A percentile compares a stretch with the other conserved stretches of the same genome.
Conservation (phyloP, 1,140 invertebrate genomes). For the Sycophila sp. region DNA sequence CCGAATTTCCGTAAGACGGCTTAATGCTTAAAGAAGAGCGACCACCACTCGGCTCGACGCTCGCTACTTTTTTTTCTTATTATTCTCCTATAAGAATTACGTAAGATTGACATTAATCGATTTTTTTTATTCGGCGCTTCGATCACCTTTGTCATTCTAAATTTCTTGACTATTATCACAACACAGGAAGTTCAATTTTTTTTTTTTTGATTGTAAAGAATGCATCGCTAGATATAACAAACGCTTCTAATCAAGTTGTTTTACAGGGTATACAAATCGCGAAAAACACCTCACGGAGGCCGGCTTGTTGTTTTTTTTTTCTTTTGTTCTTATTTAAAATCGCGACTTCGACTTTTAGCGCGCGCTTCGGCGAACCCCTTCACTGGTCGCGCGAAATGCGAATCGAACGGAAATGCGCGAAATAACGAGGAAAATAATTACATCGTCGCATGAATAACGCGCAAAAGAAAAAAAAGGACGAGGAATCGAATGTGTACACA, state of each 20-base stretch:
- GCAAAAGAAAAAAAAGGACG: constrained; percentile 4
- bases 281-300: constrained; percentile 34
- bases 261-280: constrained; percentile 29
- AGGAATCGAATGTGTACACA: constrained; percentile 6
- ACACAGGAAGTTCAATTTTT: constrained; percentile 34
- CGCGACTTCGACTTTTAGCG: too few relatives aligned
- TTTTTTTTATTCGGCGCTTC: constrained; percentile 37
- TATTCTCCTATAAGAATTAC: constrained; percentile 2
- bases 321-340: constrained; percentile 29
- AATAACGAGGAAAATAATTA: too few relatives aligned
- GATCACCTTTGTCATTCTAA: constrained; percentile 37
- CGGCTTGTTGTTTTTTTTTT: constrained; percentile 9
- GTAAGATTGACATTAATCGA: constrained; percentile 31
- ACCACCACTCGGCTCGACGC: background rate
- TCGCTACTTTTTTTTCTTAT: constrained; percentile 28
- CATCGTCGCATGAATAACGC: background rate
- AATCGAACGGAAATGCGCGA: background rate
- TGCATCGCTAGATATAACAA: constrained; percentile 19
- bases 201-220: constrained; percentile 33
- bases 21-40: background rate
- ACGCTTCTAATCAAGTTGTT: constrained; percentile 22
- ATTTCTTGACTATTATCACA: constrained; percentile 32
- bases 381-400: background rate
- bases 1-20: too few relatives aligned
- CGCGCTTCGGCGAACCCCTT: background rate